Evolutionary conservation across 2,888 invertebrate species (phyloP).

Genomic region (Timema podura): DNA sequence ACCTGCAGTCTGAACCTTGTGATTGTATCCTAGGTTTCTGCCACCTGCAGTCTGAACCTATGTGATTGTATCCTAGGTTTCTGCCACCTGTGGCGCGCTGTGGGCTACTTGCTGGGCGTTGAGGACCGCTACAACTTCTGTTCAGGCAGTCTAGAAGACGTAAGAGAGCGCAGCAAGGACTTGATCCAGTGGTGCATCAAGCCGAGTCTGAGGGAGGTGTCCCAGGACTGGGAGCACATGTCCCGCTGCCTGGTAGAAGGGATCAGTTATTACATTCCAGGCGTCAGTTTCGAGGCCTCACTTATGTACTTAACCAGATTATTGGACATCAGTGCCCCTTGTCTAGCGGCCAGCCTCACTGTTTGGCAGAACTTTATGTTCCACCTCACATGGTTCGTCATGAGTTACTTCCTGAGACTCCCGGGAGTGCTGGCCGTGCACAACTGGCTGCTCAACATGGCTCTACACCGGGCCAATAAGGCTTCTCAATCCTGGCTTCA

Average conservation of each 20-base stretch:
- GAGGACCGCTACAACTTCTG: slow-evolving; percentile 30
- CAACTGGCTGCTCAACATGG: slow-evolving; percentile 26
- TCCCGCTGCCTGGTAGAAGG: slow-evolving; percentile 42
- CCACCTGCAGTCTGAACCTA: too few relatives aligned
- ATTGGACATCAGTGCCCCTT: slow-evolving; percentile 36
- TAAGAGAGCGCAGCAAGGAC: slow-evolving; percentile 38
- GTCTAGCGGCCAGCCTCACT: slow-evolving; percentile 35
- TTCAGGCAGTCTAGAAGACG: slow-evolving; percentile 36
- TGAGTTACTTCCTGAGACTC: slow-evolving; percentile 23
- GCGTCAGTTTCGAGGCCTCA: slow-evolving; percentile 37
- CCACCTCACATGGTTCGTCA: slow-evolving; percentile 16
- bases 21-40: too few relatives aligned
- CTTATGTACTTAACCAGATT: slow-evolving; percentile 17
- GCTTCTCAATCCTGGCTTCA: slow-evolving; percentile 18
- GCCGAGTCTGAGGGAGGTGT: slow-evolving; percentile 40
- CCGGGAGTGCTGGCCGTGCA: slow-evolving; percentile 19
- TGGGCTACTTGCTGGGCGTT: slow-evolving; percentile 51
- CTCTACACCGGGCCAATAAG: slow-evolving; percentile 21
- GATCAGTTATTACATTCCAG: slow-evolving; percentile 38
- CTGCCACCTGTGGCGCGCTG: slow-evolving; percentile 51
- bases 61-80: slow-evolving; percentile 37
- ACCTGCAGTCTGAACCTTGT: too few relatives aligned
- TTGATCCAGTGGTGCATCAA: slow-evolving; percentile 40
- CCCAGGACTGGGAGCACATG: slow-evolving; percentile 46
- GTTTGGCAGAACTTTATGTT: slow-evolving; percentile 34